Base-by-base conservation (phyloP, 2,888 invertebrate species). In the Spodoptera exigua region DNA sequence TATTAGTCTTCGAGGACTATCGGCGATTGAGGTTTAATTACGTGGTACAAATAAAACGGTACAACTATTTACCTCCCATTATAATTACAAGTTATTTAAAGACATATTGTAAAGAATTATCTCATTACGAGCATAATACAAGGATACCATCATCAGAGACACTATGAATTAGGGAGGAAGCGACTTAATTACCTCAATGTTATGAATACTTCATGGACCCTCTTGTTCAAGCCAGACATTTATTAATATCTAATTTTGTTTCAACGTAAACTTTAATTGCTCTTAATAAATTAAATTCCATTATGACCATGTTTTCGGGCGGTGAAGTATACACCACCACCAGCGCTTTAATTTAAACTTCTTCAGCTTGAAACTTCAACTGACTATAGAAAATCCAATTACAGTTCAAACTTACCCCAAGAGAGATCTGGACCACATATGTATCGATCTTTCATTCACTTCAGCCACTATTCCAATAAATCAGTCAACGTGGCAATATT, bases 1-100 rank as follows among this genome's bases (percentile, higher is more conserved):
- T 61, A 73, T 73, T 65, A 39, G 45, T 47, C 60, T 70, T 47
- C 35, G 56, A 53, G 35, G 43, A 66, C 70, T 66, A 66, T 39
- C 34, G 49, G 11, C 64, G 32, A 71, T 49, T 56, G 65, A 47
- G 43, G 17, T 70, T 70, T 56, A 56, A 65, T 64, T 51, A 64
- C 56, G 56, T 27, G 44, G 21, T 54, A 51, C 47, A 36, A 41
- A 49, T 57, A 27, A 46, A 44, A 71, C 44, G 36, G 36, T 35
- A 54, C 14, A 14, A 5, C 27, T 27, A 27, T 27, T 21, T 27
- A 27, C 7, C 27, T 27, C 27, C 1, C 27, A 27, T 27, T 9
- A 27, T 7, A 27, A 27, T 27, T 27, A 27, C 27, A 9, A 27
- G 7, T 27, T 27, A 5, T 27, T 27, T 27, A 9, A 27, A 27